Base-by-base conservation (phyloP, 2,888 invertebrate species). In the Caenorhabditis sp. region DNA sequence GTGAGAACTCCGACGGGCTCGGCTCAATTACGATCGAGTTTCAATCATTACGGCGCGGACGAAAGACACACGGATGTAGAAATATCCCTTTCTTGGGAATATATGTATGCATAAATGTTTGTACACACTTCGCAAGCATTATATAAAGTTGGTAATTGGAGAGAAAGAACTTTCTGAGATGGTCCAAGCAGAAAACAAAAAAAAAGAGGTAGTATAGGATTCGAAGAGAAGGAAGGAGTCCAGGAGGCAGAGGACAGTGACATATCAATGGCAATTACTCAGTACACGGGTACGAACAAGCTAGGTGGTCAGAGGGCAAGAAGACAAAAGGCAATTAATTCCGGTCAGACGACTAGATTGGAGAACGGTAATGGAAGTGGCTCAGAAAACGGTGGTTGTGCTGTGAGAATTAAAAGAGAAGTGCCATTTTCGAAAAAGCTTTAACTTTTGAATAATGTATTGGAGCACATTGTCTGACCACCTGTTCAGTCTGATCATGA, bases 1-100 rank as follows among this genome's bases (percentile, higher is more conserved):
- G 76, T 76, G 81, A 66, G 72, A 72, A 80, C 68, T 68, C 68
- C 68, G 68, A n/a, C n/a, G 54, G 54, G 56, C 51, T 41, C 58
- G 66, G 72, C 76, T 77, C 69, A 82, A 64, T 82, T 66, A 72
- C 73, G 76, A 76, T 82, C 72, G 44, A 59, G 76, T 82, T 72
- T 72, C 76, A 73, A 72, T 59, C 35, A 63, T 80, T 64, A 63
- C 63, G 38, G 12, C 38, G 49, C 24, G 54, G 54, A 26, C 12
- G 28, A 31, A 49, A 73, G 47, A 69, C 51, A 61, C 35, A 64
- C 64, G 66, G 54, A 58, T 75, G 64, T 75, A 68, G 54, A 41
- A 68, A 68, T 54, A 68, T 68, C 68, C 47, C 38, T 68, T 63
- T 31, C 44, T 64, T 54, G 26, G 41, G 47, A 44, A 74, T 66